Evolutionary conservation across 2,888 invertebrate species (phyloP), one percentile per base, ranked within the genome.

Genomic region (Athalia rosae): DNA sequence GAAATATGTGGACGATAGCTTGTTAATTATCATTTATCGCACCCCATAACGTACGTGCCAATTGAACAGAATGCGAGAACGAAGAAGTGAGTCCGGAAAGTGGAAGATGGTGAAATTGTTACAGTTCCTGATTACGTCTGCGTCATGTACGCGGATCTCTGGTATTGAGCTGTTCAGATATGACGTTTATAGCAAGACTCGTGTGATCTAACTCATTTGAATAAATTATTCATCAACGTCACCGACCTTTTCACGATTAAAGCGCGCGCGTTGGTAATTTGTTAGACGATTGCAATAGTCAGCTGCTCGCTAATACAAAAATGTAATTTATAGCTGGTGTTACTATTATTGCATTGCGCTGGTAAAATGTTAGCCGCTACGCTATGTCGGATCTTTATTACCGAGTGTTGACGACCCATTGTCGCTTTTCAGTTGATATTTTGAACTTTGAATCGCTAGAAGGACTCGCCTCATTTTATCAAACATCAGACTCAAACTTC

Each of bases 221-320:
- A 71, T 71, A 71, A 71, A 71, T 71, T 58, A 71, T 58, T 58
- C 71, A 71, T 71, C 71, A 58, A 71, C 71, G 58, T 50, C 45
- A 71, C 7, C 71, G 58, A 58, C 58, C 71, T 71, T 71, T 45
- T 58, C 3, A 56, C 48, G 45, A 74, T 74, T 74, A 74, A 50
- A 28, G 28, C 28, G 28, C 28, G 28, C 28, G 47, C 48, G 7
- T 71, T 58, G 45, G 13, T 58, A 56, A 74, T 74, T 59, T 74
- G 47, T 45, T 61, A 48, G 15, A 61, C 50, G 41, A 74, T 74
- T 62, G 61, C 15, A 61, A 74, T 71, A 71, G 56, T 71, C 71
- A 59, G 71, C 71, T 71, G 58, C 58, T 47, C 15, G 71, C 13
- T 28, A 11, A 45, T 43, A 74, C 7, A 50, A 74, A 61, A 74